Evolutionary conservation across 2,888 invertebrate species (phyloP).

Genomic region (Volucella inanis): DNA sequence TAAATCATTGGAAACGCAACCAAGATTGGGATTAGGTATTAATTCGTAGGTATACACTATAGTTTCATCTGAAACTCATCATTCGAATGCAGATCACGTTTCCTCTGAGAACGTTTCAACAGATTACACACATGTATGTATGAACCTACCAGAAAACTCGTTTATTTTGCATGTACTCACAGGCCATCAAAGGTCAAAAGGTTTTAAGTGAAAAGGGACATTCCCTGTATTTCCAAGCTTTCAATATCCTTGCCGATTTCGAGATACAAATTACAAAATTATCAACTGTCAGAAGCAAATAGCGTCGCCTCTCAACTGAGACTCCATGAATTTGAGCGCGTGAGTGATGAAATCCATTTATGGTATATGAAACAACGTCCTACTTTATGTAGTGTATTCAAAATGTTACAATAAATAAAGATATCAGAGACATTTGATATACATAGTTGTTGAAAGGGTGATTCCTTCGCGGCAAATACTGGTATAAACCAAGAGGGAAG

Average conservation of each 20-base stretch:
- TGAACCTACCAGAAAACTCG: no score
- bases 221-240: neutral
- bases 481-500: no score
- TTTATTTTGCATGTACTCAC: neutral
- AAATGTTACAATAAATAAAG: no score
- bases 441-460: no score
- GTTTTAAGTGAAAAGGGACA: neutral
- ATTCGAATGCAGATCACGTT: slow-evolving; percentile 9
- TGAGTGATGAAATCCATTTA: neutral
- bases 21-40: no score
- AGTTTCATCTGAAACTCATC: neutral
- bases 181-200: slow-evolving; percentile 3
- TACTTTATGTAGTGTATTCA: no score
- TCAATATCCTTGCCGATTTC: neutral
- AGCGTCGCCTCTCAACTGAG: neutral
- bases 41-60: no score
- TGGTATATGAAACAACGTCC: no score
- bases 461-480: no score
- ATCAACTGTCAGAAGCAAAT: neutral
- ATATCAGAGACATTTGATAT: no score
- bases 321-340: neutral
- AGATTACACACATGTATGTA: neutral
- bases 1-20: no score
- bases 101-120: neutral
- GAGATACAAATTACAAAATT: neutral